Evolutionary conservation across 2,113 vertebrate genomes (phyloP).

Genomic region (Chaetodon trifascialis): DNA sequence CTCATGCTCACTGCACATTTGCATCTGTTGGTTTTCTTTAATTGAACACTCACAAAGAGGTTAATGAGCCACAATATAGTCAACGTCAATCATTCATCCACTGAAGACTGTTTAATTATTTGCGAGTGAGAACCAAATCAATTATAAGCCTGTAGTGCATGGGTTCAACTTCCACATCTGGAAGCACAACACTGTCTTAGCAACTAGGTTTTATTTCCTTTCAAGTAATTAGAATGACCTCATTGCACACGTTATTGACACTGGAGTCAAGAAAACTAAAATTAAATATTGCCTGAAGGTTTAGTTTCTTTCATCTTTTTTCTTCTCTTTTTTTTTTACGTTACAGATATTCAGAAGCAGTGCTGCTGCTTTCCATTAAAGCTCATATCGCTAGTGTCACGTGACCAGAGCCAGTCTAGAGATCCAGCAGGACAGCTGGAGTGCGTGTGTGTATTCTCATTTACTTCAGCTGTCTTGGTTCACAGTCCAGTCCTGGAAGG

Average conservation of each 20-base stretch:
- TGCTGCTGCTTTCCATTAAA: not conserved
- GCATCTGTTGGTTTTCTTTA: slow-evolving; percentile 8
- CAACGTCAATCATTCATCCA: slow-evolving; percentile 19
- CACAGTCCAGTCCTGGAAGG: slow-evolving; percentile 95
- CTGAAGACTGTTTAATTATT: not conserved
- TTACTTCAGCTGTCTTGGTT: slow-evolving; percentile 96
- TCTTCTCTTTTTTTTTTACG: not conserved
- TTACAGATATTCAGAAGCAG: not conserved
- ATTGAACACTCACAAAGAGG: slow-evolving; percentile 23
- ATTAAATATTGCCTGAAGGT: not conserved
- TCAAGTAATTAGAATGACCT: not conserved
- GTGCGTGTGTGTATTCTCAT: slow-evolving; percentile 47
- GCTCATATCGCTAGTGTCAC: not conserved
- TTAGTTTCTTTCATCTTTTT: not conserved
- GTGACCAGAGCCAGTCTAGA: not conserved
- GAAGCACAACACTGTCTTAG: not conserved
- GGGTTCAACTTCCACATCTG: not conserved
- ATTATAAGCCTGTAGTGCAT: not conserved
- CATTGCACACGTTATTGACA: not conserved
- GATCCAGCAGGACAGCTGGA: not conserved
- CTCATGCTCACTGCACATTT: slow-evolving; percentile 7
- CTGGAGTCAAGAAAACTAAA: not conserved
- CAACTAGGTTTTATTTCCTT: slow-evolving; percentile 3
- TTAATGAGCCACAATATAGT: slow-evolving; percentile 27
- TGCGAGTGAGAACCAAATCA: slow-evolving; percentile 4